Evolutionary conservation across 2,888 invertebrate genomes (phyloP).

Genomic region (Limnephilus lunatus): DNA sequence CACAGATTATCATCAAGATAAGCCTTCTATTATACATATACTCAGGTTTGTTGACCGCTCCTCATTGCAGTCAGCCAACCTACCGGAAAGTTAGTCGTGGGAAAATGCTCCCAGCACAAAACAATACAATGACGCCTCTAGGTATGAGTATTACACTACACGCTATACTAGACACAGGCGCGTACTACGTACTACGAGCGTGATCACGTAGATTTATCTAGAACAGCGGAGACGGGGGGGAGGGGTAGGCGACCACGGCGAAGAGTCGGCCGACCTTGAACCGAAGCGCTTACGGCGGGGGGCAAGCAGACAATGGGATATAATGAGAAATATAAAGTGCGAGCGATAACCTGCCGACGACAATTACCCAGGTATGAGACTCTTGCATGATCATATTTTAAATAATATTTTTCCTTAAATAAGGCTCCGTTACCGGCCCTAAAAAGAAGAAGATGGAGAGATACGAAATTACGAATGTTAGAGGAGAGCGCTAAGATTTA

Average conservation of each 20-base stretch:
- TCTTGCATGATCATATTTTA: not conserved
- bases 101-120: slow-evolving; percentile 2
- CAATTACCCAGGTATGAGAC: not conserved
- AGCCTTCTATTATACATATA: not conserved
- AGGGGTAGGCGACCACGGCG: not conserved
- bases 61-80: not conserved
- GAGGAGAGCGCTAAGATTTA: no score
- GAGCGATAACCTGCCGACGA: not conserved
- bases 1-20: not conserved
- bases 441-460: no score
- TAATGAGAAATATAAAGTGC: not conserved
- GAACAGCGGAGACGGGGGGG: not conserved
- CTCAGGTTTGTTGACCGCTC: slow-evolving; percentile 14
- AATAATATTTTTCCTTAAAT: not conserved
- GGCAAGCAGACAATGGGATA: not conserved
- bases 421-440: no score
- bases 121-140: not conserved
- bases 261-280: slow-evolving; percentile 3
- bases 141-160: not conserved
- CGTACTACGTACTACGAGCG: not conserved
- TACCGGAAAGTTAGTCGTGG: slow-evolving; percentile 38
- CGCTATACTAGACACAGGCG: not conserved
- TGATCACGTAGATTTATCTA: not conserved
- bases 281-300: not conserved
- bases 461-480: no score